Base-by-base conservation (phyloP, 2,888 invertebrate species). In the Cryptocheilus praepositus region DNA sequence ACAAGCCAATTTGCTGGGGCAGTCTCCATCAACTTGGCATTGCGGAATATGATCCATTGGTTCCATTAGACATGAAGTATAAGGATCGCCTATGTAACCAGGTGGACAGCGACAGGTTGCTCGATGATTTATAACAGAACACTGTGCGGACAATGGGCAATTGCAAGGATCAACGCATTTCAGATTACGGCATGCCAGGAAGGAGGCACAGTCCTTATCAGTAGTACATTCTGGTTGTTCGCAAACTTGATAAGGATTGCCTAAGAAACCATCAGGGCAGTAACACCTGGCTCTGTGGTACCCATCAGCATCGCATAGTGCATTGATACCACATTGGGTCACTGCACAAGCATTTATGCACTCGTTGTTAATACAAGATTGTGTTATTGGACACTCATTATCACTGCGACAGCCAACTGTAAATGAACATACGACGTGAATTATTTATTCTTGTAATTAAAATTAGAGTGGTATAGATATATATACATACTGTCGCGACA, bases 1-100 rank as follows among this genome's bases (percentile, higher is more conserved):
- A 88, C 97, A 97, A 49, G 96, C 96, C 75, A 95, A 88, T 84
- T 93, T 94, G 75, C 95, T 94, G n/a, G 96, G 93, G 85, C 96
- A 97, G 78, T 96, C 96, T 0, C 94, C 94, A 82, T 97, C 96
- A 81, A 92, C 91, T 81, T 91, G 92, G 87, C 96, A 97, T 85
- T 94, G 92, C 16, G 92, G 90, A 76, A 91, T 88, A 52, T 90
- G 82, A 71, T 89, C 91, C 61, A 90, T 85, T 55, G 91, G 92
- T 89, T 91, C 92, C 86, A 89, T 88, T 73, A 89, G 90, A 85
- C 96, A 96, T 70, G 91, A 90, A 28, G 90, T 89, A 74, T 93
- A 91, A 8, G 96, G 95, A 89, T 96, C 94, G 72, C 96, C 97
- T 65, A 90, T 91, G 76, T 94, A 95, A 16, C 95, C 96, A 53